Evolutionary conservation across 2,888 invertebrate genomes (phyloP).

Genomic region (Brenthis daphne): DNA sequence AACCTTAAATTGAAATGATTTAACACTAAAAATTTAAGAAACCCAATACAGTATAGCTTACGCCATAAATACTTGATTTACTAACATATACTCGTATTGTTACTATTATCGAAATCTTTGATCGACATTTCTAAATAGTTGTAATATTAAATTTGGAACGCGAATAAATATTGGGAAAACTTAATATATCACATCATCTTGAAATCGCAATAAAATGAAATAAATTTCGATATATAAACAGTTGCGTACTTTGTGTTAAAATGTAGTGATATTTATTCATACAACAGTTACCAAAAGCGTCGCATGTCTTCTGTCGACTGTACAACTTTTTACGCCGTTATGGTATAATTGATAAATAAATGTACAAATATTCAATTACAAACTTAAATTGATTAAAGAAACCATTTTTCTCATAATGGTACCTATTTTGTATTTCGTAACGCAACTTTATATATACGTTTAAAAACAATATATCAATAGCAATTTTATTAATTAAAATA

Average conservation of each 20-base stretch:
- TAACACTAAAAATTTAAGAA: not conserved
- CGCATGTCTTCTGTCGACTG: slow-evolving; percentile 10
- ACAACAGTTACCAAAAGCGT: slow-evolving; percentile 17
- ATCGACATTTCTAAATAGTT: slow-evolving; percentile 25
- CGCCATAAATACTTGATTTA: not conserved
- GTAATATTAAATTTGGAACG: slow-evolving; percentile 27
- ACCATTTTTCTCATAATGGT: not conserved
- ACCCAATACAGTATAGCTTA: not conserved
- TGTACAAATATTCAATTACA: slow-evolving; percentile 13
- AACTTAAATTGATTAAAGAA: not conserved
- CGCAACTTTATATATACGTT: no score
- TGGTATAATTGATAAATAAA: slow-evolving; percentile 8
- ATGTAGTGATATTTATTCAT: slow-evolving; percentile 15
- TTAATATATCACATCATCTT: slow-evolving; percentile 15
- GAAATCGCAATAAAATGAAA: slow-evolving; percentile 17
- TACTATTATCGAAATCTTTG: slow-evolving; percentile 9
- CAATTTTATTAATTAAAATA: no score
- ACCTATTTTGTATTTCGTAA: no score
- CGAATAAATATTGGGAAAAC: slow-evolving; percentile 23
- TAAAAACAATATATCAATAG: no score
- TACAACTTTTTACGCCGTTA: not conserved
- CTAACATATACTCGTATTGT: not conserved
- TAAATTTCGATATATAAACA: slow-evolving; percentile 23
- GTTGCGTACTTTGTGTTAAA: slow-evolving; percentile 25
- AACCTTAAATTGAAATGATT: no score